Percentiles rank a stretch among this genome's conserved stretches.
Evolutionary conservation across 2,113 vertebrate species (phyloP).

Genomic region (Ptilorrhoa leucosticta): DNA sequence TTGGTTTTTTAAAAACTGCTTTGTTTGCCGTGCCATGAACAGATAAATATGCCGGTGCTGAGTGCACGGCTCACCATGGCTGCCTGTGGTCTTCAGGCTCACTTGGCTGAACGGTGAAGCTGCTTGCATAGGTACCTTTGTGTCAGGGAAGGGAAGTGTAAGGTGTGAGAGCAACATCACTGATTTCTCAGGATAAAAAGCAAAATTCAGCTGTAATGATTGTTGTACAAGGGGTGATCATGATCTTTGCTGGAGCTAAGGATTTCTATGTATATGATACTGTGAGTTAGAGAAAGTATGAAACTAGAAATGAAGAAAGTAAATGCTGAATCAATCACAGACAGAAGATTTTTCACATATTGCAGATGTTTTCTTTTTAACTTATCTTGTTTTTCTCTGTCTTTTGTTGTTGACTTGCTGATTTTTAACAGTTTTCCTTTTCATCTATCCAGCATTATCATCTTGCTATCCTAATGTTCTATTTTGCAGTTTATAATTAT

Average conservation of each 20-base stretch:
- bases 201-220: not conserved
- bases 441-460: not conserved
- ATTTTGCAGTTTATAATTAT: constrained; percentile 15
- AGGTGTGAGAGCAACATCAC: not conserved
- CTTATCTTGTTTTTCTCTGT: not conserved
- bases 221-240: not conserved
- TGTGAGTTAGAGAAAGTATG: not conserved
- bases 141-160: not conserved
- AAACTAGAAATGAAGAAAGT: not conserved
- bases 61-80: not conserved
- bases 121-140: not conserved
- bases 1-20: not conserved
- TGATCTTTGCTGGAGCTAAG: not conserved
- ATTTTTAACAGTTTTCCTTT: not conserved
- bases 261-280: not conserved
- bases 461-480: not conserved
- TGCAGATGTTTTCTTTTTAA: not conserved
- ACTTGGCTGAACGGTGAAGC: not conserved
- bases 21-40: not conserved
- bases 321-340: not conserved
- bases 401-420: not conserved
- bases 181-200: not conserved
- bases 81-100: not conserved
- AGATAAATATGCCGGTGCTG: not conserved
- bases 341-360: not conserved